A percentile compares a stretch with the other conserved stretches of the same genome.
Conservation (phyloP, 2,888 invertebrate species). For the Drosophila prostipennis region DNA sequence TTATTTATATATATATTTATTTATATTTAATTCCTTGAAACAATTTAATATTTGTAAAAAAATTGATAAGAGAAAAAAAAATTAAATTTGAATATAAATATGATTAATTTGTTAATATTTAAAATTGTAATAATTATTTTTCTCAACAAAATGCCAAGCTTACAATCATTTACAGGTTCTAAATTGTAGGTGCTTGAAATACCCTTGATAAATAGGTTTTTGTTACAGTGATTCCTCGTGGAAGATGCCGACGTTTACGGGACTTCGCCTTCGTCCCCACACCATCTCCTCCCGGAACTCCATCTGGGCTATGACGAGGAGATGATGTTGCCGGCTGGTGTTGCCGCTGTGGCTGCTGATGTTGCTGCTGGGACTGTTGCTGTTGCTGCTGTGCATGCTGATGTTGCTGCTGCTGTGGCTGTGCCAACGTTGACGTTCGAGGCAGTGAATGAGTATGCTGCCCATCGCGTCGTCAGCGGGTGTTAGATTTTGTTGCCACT, state of each 20-base stretch:
- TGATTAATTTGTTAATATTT: too few species aligned
- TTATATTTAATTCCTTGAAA: too few species aligned
- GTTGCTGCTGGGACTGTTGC: slow-evolving; percentile 46
- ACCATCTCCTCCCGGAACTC: slow-evolving; percentile 23
- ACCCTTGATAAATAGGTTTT: not conserved
- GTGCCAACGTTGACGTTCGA: not conserved
- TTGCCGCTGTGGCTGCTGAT: slow-evolving; percentile 51
- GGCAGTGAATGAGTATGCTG: slow-evolving; percentile 55
- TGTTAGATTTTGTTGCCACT: slow-evolving; percentile 71
- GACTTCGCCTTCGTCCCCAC: slow-evolving; percentile 27
- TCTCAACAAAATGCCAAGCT: too few species aligned
- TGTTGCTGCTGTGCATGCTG: slow-evolving; percentile 33
- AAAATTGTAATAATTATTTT: too few species aligned
- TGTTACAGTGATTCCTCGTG: slow-evolving; percentile 38
- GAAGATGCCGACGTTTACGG: slow-evolving; percentile 75
- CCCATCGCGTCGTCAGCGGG: slow-evolving; percentile 49
- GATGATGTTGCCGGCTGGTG: slow-evolving; percentile 43
- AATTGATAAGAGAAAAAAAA: too few species aligned
- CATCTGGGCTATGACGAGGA: slow-evolving; percentile 36
- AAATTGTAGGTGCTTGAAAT: not conserved
- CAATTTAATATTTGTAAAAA: too few species aligned
- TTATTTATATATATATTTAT: too few species aligned
- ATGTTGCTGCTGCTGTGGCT: slow-evolving; percentile 28
- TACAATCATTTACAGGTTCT: too few species aligned
- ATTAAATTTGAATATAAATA: too few species aligned